A percentile compares a stretch with the other conserved stretches of the same genome.
Conservation (phyloP, 2,888 invertebrate genomes). For the Ennomos fuscantarius region DNA sequence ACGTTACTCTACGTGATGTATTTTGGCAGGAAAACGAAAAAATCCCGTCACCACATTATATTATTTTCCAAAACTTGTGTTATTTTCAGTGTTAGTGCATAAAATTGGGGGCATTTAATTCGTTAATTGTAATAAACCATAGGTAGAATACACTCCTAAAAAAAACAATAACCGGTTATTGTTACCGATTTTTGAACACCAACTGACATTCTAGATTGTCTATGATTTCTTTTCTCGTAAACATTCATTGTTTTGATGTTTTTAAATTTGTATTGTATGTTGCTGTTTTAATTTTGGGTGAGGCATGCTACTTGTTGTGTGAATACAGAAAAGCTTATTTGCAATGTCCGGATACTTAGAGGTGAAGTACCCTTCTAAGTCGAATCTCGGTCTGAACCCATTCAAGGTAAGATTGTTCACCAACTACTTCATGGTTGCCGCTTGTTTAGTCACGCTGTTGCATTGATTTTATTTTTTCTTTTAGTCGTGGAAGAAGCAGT, state of each 20-base stretch:
- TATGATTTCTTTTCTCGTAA: slow-evolving; percentile 57
- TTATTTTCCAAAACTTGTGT: too few relatives aligned
- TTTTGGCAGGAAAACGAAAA: too few relatives aligned
- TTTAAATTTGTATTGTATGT: slow-evolving; percentile 41
- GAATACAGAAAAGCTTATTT: slow-evolving; percentile 30
- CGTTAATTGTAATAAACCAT: too few relatives aligned
- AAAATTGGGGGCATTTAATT: too few relatives aligned
- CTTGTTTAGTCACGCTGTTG: slow-evolving; percentile 3
- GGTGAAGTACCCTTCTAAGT: slow-evolving; percentile 87
- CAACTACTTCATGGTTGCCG: slow-evolving; percentile 1
- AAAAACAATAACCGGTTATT: slow-evolving; percentile 49
- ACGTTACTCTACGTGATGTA: too few relatives aligned
- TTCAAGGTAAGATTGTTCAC: slow-evolving; percentile 83
- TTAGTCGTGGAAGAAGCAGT: slow-evolving; percentile 88
- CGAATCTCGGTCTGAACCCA: slow-evolving; percentile 85
- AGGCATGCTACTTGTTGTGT: slow-evolving; percentile 31
- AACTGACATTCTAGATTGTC: slow-evolving; percentile 61
- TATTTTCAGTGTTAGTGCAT: too few relatives aligned
- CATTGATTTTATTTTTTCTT: slow-evolving; percentile 28
- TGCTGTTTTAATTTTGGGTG: slow-evolving; percentile 45
- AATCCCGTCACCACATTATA: too few relatives aligned
- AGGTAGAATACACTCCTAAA: too few relatives aligned
- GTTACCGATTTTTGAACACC: slow-evolving; percentile 52
- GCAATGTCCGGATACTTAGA: slow-evolving; percentile 85
- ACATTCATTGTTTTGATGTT: slow-evolving; percentile 44